Evolutionary conservation across 2,113 vertebrate genomes (phyloP).

Genomic region (Pycnonotus jocosus): DNA sequence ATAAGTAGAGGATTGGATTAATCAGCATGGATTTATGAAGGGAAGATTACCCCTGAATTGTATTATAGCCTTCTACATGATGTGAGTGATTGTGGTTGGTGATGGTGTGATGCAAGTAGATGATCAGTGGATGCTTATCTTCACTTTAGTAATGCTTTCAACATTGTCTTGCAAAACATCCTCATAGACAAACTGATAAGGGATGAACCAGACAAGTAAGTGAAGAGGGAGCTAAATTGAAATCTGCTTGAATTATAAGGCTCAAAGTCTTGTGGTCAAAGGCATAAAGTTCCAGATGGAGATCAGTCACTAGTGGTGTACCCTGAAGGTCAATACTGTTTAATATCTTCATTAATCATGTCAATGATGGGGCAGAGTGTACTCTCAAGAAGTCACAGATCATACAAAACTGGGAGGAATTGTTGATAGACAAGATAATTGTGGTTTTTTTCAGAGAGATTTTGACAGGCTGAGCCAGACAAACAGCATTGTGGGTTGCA

Average conservation of each 20-base stretch:
- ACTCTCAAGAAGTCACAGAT: neutral
- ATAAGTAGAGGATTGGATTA: neutral
- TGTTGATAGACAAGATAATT: neutral
- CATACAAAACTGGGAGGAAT: neutral
- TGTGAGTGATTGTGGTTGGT: neutral
- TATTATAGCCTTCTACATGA: neutral
- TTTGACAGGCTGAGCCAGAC: neutral
- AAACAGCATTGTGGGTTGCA: neutral
- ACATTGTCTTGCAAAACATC: neutral
- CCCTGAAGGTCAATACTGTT: neutral
- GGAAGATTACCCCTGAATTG: neutral
- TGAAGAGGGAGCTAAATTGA: neutral
- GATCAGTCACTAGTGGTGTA: neutral
- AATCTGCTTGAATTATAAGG: neutral
- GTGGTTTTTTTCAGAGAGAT: neutral
- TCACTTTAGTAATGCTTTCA: neutral
- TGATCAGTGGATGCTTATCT: neutral
- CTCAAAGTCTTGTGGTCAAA: neutral
- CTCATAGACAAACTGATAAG: neutral
- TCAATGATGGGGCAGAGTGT: neutral
- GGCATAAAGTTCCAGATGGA: neutral
- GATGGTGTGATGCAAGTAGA: too few relatives aligned
- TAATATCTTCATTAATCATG: neutral
- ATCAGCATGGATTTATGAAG: neutral
- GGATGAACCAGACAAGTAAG: neutral